Percentiles rank a stretch among this genome's conserved stretches.
phyloP scores from a whole-genome alignment of 2,888 invertebrate genomes.

The Asteroscopus sphinx region DNA sequence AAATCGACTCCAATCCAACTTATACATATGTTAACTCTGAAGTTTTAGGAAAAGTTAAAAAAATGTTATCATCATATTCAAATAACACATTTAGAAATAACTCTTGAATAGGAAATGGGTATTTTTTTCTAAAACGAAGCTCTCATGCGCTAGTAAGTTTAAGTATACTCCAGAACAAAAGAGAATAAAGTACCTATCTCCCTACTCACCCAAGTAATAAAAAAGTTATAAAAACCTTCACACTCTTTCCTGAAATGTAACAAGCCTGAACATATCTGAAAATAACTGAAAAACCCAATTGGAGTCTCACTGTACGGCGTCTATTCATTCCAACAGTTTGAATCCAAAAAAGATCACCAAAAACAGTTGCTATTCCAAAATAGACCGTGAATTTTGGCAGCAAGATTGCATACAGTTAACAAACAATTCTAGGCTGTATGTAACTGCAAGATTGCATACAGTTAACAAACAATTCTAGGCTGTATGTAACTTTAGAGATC shows the following conservation, averaged over 20 bases:
- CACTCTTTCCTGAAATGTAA: conserved; percentile 12
- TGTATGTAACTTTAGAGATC: conserved; percentile 12
- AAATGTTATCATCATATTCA: too few relatives aligned
- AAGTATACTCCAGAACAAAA: background rate
- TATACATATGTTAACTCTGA: too few relatives aligned
- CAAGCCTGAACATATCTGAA: conserved; percentile 39
- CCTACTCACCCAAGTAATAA: background rate
- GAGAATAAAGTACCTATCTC: background rate
- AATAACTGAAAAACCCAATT: conserved; percentile 49
- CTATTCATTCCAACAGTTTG: conserved; percentile 53
- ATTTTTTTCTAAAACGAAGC: too few relatives aligned
- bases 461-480: conserved; percentile 30
- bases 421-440: conserved; percentile 24
- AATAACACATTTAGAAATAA: too few relatives aligned
- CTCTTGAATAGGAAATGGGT: too few relatives aligned
- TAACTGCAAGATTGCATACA: conserved; percentile 35
- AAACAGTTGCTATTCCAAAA: conserved; percentile 33
- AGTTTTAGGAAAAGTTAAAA: too few relatives aligned
- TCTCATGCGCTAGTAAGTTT: background rate
- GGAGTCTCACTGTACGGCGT: conserved; percentile 37
- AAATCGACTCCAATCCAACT: too few relatives aligned
- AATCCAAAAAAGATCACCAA: conserved; percentile 45
- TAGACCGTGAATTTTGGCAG: conserved; percentile 19
- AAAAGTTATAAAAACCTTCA: conserved; percentile 15
- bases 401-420: conserved; percentile 41